Conservation (phyloP, 2,113 vertebrate species). For the Turdus rufiventris region DNA sequence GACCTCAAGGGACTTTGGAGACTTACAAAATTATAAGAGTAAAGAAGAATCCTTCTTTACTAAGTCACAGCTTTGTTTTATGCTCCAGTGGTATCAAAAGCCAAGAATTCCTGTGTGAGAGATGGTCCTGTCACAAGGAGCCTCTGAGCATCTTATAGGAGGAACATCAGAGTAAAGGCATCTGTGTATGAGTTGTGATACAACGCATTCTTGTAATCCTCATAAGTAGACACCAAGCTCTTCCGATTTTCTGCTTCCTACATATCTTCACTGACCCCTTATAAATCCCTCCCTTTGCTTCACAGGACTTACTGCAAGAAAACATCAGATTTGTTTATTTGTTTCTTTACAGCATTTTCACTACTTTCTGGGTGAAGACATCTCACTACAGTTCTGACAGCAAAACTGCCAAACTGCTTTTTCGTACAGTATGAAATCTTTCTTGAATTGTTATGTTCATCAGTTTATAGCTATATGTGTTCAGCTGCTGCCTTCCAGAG, state of each 20-base stretch:
- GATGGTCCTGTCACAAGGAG: accelerated
- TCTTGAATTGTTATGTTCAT: not conserved
- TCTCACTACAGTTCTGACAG: not conserved
- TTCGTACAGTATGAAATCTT: not conserved
- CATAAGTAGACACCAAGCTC: not conserved
- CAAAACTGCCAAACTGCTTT: not conserved
- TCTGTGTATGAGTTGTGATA: not conserved
- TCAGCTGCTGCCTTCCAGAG: not conserved
- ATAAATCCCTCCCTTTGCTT: not conserved
- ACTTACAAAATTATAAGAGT: not conserved
- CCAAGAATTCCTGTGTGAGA: not conserved
- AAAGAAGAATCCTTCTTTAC: not conserved
- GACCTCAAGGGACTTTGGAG: not conserved
- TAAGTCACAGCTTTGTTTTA: not conserved
- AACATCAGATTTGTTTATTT: not conserved
- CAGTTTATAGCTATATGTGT: not conserved
- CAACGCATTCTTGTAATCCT: not conserved
- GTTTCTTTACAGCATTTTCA: not conserved
- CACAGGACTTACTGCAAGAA: not conserved
- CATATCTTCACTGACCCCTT: not conserved
- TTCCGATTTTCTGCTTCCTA: not conserved
- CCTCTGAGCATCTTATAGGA: not conserved
- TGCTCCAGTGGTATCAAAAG: not conserved
- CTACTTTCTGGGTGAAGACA: not conserved
- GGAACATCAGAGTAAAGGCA: not conserved